Evolutionary conservation across 2,797 vertebrate genomes (phyloP).

Genomic region (Podargus strigoides): DNA sequence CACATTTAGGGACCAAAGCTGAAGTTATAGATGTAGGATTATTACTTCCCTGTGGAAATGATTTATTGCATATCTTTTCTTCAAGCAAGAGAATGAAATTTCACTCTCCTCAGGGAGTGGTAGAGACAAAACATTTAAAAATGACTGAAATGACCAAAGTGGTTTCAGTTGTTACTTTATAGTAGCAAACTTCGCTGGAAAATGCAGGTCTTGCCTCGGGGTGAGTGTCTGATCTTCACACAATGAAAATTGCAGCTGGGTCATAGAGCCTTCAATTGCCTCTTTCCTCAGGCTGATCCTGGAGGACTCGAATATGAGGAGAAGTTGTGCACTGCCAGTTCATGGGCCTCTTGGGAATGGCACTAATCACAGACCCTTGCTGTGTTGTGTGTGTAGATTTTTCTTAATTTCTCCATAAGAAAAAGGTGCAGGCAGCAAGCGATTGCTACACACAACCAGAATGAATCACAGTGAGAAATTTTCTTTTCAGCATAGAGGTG

Average conservation of each 20-base stretch:
- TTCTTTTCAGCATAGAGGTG: not conserved
- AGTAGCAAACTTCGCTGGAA: not conserved
- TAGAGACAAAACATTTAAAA: not conserved
- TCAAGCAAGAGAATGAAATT: not conserved
- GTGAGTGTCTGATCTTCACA: not conserved
- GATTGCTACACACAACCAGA: not conserved
- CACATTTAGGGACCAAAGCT: not conserved
- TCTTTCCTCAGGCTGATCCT: not conserved
- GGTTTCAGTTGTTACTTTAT: not conserved
- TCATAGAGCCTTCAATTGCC: not conserved
- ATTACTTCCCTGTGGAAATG: not conserved
- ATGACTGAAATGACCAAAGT: not conserved
- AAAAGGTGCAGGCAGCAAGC: not conserved
- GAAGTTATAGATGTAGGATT: not conserved
- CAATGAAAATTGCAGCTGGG: not conserved
- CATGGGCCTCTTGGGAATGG: fast-evolving
- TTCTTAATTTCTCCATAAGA: not conserved
- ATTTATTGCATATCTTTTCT: not conserved
- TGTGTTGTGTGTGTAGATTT: not conserved
- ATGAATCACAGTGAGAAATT: not conserved
- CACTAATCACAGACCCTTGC: not conserved
- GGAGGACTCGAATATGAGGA: not conserved
- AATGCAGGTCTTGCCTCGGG: not conserved
- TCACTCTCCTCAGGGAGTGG: not conserved
- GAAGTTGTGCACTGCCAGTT: not conserved